Evolutionary conservation across 2,797 vertebrate species (phyloP).

Genomic region (Margarornis squamiger): DNA sequence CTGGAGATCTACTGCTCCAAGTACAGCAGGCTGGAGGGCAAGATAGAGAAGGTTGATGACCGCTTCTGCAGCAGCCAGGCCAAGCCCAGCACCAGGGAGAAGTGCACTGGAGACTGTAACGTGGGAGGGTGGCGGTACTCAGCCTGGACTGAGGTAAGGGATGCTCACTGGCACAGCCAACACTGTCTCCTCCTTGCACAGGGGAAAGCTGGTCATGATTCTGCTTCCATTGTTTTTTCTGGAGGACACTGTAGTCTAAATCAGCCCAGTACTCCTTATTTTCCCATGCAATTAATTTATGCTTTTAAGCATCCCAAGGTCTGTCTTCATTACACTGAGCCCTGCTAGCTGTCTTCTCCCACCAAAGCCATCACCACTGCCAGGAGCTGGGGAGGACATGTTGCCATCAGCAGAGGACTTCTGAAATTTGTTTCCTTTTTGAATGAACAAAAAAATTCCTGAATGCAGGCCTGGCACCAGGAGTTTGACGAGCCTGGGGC

Average conservation of each 20-base stretch:
- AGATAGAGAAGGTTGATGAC: constrained; percentile 90
- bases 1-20: constrained; percentile 92
- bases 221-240: not conserved
- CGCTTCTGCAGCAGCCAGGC: constrained; percentile 85
- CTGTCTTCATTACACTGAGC: not conserved
- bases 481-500: not conserved
- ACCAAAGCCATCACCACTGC: not conserved
- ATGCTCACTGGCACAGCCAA: rapidly evolving
- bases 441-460: not conserved
- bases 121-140: constrained; percentile 94
- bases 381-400: not conserved
- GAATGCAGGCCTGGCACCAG: rapidly evolving
- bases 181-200: rapidly evolving
- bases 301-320: not conserved
- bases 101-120: constrained; percentile 92
- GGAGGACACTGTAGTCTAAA: not conserved
- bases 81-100: constrained; percentile 90
- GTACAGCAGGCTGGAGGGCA: constrained; percentile 84
- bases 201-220: not conserved
- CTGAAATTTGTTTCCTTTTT: not conserved
- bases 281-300: not conserved
- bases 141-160: constrained; percentile 90
- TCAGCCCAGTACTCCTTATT: not conserved
- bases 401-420: not conserved
- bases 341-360: not conserved